Evolutionary conservation across 1,140 invertebrate genomes (phyloP), one percentile per base, ranked within the genome.

Genomic region (Scaptomyza montana): DNA sequence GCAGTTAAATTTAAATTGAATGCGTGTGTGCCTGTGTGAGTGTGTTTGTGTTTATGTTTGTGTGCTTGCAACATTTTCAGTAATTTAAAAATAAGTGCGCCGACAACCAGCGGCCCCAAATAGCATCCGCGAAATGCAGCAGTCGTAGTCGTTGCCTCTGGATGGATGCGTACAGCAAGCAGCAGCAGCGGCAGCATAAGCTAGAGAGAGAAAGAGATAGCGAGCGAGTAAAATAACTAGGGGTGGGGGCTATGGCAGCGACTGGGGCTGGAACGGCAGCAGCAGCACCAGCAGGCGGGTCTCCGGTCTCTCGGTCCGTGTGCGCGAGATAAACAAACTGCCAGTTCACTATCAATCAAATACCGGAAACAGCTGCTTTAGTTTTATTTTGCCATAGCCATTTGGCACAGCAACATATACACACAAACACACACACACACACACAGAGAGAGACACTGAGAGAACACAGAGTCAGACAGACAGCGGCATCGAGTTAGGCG

Each of bases 291-390:
- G 60, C 65, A 70, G 59, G 45, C 68, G 55, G 55, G 71, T 76
- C 73, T 74, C 80, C 55, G 55, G 56, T 66, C 56, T 25, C 56
- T 75, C 72, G 59, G 57, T 69, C 68, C 67, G 75, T 80, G 80
- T 81, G 78, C 59, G 74, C 81, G 89, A 91, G 89, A 91, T 91
- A 91, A 91, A 91, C 89, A 91, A 91, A 91, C 86, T 91, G 90
- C 86, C 90, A 91, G 90, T 89, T 91, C 90, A 90, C 90, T 91
- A 91, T 91, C 90, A 91, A 91, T 91, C 90, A 91, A 91, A 91
- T 90, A 91, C 90, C 90, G 90, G 90, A 91, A 91, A 91, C 90
- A 91, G 90, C 90, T 91, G 90, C 90, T 91, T 91, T 91, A 91
- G 89, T 91, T 91, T 86, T 87, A 80, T 87, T 87, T 90, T 91